A percentile compares a stretch with the other conserved stretches of the same genome.
phyloP scores from a whole-genome alignment of 2,113 vertebrate species.

The Anser brachyrhynchus region DNA sequence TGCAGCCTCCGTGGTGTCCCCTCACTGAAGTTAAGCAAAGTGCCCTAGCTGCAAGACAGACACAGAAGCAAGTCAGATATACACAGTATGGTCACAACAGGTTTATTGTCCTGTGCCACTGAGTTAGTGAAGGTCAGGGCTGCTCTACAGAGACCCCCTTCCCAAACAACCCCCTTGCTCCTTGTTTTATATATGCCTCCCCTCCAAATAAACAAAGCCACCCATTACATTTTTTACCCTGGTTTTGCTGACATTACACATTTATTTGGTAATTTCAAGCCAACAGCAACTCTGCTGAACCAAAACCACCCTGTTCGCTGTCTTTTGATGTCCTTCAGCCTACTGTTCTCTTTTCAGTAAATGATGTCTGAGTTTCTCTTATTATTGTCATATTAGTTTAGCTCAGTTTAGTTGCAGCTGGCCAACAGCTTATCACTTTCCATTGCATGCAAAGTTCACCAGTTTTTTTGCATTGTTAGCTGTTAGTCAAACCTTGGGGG shows the following conservation, averaged over 20 bases:
- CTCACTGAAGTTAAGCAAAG: background rate
- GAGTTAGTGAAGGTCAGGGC: background rate
- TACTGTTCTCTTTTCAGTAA: background rate
- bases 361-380: background rate
- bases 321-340: background rate
- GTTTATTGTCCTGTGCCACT: background rate
- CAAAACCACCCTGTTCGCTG: background rate
- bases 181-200: background rate
- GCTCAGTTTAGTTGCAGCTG: background rate
- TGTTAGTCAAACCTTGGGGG: background rate
- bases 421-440: background rate
- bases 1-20: background rate
- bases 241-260: background rate
- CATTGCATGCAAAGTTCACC: background rate
- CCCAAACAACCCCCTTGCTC: background rate
- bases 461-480: background rate
- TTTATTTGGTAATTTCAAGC: background rate
- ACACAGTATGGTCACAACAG: background rate
- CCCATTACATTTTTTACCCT: background rate
- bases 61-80: background rate
- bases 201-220: background rate
- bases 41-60: background rate
- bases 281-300: background rate
- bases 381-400: background rate
- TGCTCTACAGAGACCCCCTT: background rate